Conservation (phyloP, 2,113 vertebrate genomes). For the Poecile atricapillus region DNA sequence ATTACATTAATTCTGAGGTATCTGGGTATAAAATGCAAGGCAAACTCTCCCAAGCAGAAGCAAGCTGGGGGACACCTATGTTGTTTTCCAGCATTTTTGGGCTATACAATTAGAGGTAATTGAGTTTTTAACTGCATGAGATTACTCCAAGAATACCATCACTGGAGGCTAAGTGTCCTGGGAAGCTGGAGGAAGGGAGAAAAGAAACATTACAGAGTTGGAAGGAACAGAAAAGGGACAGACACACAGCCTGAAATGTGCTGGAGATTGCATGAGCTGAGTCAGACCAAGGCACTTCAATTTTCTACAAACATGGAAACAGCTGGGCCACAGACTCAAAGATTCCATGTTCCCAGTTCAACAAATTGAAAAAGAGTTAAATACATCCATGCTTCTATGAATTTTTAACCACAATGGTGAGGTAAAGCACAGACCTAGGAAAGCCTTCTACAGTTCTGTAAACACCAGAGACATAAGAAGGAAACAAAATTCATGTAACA, state of each 20-base stretch:
- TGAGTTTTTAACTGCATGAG: slow-evolving; percentile 16
- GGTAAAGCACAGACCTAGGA: background rate
- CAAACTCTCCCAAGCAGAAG: background rate
- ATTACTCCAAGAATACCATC: background rate
- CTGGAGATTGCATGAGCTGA: background rate
- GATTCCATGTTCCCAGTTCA: background rate
- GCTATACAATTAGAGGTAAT: background rate
- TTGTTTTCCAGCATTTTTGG: background rate
- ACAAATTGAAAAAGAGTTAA: background rate
- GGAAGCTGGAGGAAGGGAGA: background rate
- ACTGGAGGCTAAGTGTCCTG: background rate
- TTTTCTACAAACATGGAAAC: background rate
- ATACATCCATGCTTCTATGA: background rate
- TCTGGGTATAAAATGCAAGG: background rate
- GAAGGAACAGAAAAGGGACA: background rate
- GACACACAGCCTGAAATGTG: background rate
- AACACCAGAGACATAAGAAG: background rate
- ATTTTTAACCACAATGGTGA: background rate
- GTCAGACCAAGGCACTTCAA: background rate
- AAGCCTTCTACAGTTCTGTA: background rate
- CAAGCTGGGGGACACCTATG: background rate
- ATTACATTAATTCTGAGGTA: background rate
- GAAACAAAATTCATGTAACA: background rate
- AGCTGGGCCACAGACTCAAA: background rate
- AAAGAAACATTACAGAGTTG: background rate